Base-by-base conservation (phyloP, 1,140 invertebrate species). In the Helicoverpa armigera region DNA sequence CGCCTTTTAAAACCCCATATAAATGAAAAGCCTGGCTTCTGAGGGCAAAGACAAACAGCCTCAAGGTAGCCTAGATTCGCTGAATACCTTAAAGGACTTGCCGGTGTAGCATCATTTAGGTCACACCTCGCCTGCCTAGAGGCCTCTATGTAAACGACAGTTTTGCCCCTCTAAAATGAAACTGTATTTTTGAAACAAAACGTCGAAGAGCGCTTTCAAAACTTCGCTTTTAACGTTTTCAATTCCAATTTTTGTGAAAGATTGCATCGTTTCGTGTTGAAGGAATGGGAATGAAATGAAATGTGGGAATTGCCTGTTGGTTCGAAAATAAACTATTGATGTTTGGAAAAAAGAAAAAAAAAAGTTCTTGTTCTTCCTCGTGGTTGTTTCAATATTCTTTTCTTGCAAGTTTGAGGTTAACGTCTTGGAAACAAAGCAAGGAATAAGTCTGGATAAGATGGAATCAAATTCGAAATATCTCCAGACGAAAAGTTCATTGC, bases 1-100 rank as follows among this genome's bases (percentile, higher is more conserved):
- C 13, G 4, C 18, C 50, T 79, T 69, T 79, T 18, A 79, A 78
- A 56, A 23, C 56, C 50, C 31, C 31, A 18, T 53, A 50, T 70
- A 69, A 79, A 70, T 70, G 76, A 70, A 79, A 79, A 70, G 76
- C 12, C 75, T 65, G 13, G 14, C 50, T 69, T 60, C 61, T 54
- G 53, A 13, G 48, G 61, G 29, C 53, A n/a, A 53, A 73, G 65
- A 58, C 65, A 79, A 58, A 70, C 76, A 58, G 65, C 63, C 65
- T 48, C 54, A 4, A 53, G 76, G 29, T 50, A 70, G 63, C 76
- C 76, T 70, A 79, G 63, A 79, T 70, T 60, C 65, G n/a, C 29
- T 82, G 67, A 83, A 82, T 79, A 82, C 79, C 63, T 79, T 82
- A 76, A 81, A 86, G 85, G 85, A 86, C 79, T 83, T 48, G 14